Conservation (phyloP, 2,113 vertebrate genomes). For the Cervus canadensis region DNA sequence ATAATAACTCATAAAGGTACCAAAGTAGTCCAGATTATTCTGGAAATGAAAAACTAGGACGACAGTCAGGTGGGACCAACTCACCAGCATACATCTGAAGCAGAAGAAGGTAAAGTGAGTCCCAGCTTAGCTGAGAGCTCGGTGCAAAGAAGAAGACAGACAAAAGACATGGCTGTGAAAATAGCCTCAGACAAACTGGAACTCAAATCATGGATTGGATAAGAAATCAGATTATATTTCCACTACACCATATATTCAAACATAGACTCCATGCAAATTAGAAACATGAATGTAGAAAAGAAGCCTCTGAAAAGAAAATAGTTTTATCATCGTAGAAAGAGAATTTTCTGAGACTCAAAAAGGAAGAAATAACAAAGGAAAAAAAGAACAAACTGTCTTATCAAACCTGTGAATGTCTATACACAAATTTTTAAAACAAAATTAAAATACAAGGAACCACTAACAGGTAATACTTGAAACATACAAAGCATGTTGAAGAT, state of each 20-base stretch:
- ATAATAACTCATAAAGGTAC: too few relatives aligned
- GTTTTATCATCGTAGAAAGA: background rate
- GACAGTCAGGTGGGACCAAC: too few relatives aligned
- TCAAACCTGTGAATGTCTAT: background rate
- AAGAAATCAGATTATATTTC: background rate
- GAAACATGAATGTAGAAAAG: background rate
- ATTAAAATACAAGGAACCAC: background rate
- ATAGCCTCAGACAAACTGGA: background rate
- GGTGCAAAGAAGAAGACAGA: accelerated
- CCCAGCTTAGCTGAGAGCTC: background rate
- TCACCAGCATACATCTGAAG: accelerated
- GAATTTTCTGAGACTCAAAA: background rate
- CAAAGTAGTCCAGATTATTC: background rate
- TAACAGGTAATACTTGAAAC: background rate
- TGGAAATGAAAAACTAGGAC: background rate
- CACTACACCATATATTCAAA: background rate
- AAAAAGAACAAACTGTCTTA: background rate
- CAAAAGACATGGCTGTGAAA: background rate
- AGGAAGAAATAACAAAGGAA: background rate
- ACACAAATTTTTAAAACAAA: background rate
- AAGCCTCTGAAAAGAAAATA: background rate
- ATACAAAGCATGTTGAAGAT: background rate
- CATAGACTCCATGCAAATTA: background rate
- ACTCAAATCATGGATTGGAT: background rate
- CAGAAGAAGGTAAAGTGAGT: background rate